Evolutionary conservation across 2,797 vertebrate genomes (phyloP), one percentile per base, ranked within the genome.

Genomic region (Harpagifer antarcticus): DNA sequence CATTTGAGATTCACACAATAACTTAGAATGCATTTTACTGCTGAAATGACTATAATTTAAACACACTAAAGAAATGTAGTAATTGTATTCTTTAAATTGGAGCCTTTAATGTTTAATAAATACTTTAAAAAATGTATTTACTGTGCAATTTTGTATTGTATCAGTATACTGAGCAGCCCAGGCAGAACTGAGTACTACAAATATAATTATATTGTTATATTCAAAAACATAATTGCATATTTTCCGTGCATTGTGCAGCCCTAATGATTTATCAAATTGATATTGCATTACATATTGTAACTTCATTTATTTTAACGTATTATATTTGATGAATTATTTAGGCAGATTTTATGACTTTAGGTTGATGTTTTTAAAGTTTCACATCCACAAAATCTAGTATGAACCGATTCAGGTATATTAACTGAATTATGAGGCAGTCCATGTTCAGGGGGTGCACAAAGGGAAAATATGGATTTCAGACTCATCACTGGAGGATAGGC

Each of bases 401-500:
- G 27, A 42, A 47, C 53, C 42, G 37, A 76, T 27, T 17, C 40
- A 72, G 40, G 11, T 60, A n/a, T 45, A 44, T 11, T 44, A 37
- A 77, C 61, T 60, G 33, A 59, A 64, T 70, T 52, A 71, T 31
- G 14, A 66, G 19, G 5, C 42, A 68, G 49, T 68, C 23, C 44
- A 43, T 58, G 13, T 48, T 23, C 37, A 74, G 42, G 56, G 56
- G 37, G 68, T 53, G 42, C 54, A 71, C 14, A 50, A 20, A 64
- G 15, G 70, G 60, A 44, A 82, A 71, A 91, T 72, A 68, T 59
- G 17, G 56, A 64, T 57, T 69, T 67, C 19, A 70, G 65, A 62
- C 27, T 31, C 50, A 83, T 84, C 67, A 68, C 13, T 11, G 17
- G 49, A 50, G 78, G 33, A 54, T 59, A 68, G 44, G 59, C 61